Evolutionary conservation across 2,888 invertebrate species (phyloP).

Genomic region (Caenorhabditis wallacei): DNA sequence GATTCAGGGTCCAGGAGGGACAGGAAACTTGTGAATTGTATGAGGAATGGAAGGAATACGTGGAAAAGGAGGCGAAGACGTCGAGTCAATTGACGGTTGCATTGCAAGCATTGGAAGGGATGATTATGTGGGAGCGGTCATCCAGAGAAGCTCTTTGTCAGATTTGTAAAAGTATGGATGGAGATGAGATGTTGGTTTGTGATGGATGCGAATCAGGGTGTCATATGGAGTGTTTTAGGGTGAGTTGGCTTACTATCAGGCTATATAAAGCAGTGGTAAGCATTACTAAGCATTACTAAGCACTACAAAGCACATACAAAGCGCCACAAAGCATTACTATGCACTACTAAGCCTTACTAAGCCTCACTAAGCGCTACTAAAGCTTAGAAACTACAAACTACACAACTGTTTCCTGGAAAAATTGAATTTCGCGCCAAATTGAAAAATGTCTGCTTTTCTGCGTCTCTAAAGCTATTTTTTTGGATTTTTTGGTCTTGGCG

Average conservation of each 20-base stretch:
- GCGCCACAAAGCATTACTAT: too few relatives aligned
- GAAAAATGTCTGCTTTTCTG: too few relatives aligned
- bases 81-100: constrained; percentile 94
- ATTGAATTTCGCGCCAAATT: too few relatives aligned
- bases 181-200: constrained; percentile 94
- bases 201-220: constrained; percentile 99
- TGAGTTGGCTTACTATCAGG: constrained; percentile 70
- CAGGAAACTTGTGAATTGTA: constrained; percentile 1
- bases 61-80: constrained; percentile 89
- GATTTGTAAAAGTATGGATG: constrained; percentile 96
- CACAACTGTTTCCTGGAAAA: too few relatives aligned
- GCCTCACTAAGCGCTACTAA: too few relatives aligned
- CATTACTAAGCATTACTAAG: too few relatives aligned
- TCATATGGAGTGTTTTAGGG: constrained; percentile 97
- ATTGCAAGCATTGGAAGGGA: constrained; percentile 89
- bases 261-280: too few relatives aligned
- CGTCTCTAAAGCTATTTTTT: too few relatives aligned
- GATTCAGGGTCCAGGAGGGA: constrained; percentile 9
- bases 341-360: too few relatives aligned
- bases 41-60: constrained; percentile 91
- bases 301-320: too few relatives aligned
- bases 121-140: constrained; percentile 98
- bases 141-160: constrained; percentile 95
- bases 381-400: too few relatives aligned
- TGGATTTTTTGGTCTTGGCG: too few relatives aligned